Evolutionary conservation across 1,140 invertebrate species (phyloP), one percentile per base, ranked within the genome.

Genomic region (Platorchestia sp.): DNA sequence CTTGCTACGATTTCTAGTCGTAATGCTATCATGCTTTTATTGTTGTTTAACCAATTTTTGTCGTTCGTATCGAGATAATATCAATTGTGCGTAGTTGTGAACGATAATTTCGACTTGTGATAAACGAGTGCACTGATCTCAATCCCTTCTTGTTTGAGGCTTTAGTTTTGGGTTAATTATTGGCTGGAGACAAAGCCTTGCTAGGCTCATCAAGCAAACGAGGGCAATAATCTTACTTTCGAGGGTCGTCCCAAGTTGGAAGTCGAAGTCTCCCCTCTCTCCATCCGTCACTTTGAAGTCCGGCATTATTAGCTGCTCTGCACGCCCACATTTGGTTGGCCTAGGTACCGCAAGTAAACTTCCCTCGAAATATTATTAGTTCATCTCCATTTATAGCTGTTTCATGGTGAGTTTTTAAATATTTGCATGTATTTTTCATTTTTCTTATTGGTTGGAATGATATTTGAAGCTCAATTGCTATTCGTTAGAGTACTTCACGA

Each of bases 271-370:
- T 47, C 91, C 91, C 91, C 91, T 93, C 91, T 42, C 41, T 93
- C 91, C 91, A 93, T 93, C 91, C 91, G 91, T 93, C 91, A 93
- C 91, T 93, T 93, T 93, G 91, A 93, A 93, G 91, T 93, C 91
- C 41, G 3, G 10, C 91, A 47, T 93, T 93, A 93, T 93, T 93
- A 93, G 91, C 91, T 44, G 6, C 44, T 44, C 5, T 44, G 6
- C 36, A 0, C 0, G 91, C 19, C 91, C 7, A 42, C 87, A 89
- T 89, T 44, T 89, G 87, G 41, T 41, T 5, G 7, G 86, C 87
- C n/a, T 42, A 41, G 3, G 59, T 27, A 36, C 59, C 59, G 27
- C 59, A 10, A 19, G 10, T 75, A 75, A 75, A 75, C 27, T 27
- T 75, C 27, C 14, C 59, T 75, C 27, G 10, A 75, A 36, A 75